Conservation (phyloP, 64 coral and sea anemone species). For the Platygyra sinensis region DNA sequence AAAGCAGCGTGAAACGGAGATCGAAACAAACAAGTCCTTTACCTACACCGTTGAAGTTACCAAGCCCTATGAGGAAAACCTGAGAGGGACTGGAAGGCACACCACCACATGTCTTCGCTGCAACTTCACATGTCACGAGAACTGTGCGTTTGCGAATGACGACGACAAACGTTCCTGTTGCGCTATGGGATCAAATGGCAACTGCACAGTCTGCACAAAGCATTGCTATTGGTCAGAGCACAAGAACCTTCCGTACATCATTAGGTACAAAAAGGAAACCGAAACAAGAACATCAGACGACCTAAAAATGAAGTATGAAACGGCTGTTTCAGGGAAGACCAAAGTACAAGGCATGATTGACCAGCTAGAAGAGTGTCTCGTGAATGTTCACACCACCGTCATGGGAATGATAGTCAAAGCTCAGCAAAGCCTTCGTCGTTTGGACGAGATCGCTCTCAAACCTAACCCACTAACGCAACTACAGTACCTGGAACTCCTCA, state of each 20-base stretch:
- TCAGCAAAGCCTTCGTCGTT: not conserved
- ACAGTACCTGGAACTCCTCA: slow-evolving; percentile 27
- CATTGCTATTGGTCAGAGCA: slow-evolving; percentile 18
- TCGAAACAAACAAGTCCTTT: slow-evolving; percentile 51
- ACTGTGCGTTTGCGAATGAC: slow-evolving; percentile 7
- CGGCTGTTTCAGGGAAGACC: slow-evolving; percentile 4
- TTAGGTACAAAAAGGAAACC: not conserved
- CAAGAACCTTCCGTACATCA: slow-evolving; percentile 16
- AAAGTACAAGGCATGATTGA: slow-evolving; percentile 1
- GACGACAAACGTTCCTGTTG: not conserved
- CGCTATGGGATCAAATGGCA: not conserved
- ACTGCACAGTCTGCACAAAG: not conserved
- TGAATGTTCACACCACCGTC: not conserved
- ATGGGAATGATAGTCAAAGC: slow-evolving; percentile 14
- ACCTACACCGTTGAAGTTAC: not conserved
- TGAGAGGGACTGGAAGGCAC: not conserved
- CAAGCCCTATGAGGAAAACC: not conserved
- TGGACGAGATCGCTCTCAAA: slow-evolving; percentile 59
- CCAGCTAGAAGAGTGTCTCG: not conserved
- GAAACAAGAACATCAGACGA: slow-evolving; percentile 49
- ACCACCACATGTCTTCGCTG: slow-evolving; percentile 42
- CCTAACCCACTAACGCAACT: slow-evolving; percentile 39
- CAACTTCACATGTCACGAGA: slow-evolving; percentile 39
- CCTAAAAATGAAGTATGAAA: slow-evolving; percentile 29
- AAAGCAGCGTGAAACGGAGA: slow-evolving; percentile 16